Conservation (phyloP, 2,797 vertebrate genomes). For the Enteromius treurensis region DNA sequence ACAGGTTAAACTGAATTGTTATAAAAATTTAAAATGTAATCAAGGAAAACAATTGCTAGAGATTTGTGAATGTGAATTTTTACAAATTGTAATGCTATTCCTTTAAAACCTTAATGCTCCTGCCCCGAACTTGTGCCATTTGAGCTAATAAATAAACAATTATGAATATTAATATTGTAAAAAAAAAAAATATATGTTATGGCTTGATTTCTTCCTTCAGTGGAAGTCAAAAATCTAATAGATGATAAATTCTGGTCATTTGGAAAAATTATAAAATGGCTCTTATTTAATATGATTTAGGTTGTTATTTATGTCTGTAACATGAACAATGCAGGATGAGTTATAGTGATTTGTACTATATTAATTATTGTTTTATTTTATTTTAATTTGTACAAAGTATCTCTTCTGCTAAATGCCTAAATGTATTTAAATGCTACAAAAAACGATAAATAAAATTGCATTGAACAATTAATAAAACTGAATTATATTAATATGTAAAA, state of each 20-base stretch:
- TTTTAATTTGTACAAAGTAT: too few species aligned
- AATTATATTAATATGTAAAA: not conserved
- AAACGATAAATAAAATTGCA: not conserved
- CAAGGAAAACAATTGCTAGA: not conserved
- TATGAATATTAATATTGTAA: not conserved
- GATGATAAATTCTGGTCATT: not conserved
- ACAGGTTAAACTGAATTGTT: not conserved
- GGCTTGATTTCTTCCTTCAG: not conserved
- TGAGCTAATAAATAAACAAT: not conserved
- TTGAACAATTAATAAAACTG: not conserved
- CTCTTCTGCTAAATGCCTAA: too few species aligned
- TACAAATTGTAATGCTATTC: not conserved
- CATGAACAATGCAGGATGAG: not conserved
- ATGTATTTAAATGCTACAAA: not conserved
- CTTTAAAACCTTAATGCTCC: not conserved
- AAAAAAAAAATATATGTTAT: not conserved
- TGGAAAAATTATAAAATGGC: not conserved
- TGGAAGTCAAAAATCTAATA: not conserved
- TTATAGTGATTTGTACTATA: not conserved
- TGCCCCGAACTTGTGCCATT: not conserved
- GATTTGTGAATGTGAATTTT: not conserved
- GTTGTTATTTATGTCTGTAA: not conserved
- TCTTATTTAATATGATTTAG: not conserved
- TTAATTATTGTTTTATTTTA: not conserved
- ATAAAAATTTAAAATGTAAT: not conserved